Evolutionary conservation across 2,888 invertebrate genomes (phyloP), one percentile per base, ranked within the genome.

Genomic region (Subacronicta megacephala): DNA sequence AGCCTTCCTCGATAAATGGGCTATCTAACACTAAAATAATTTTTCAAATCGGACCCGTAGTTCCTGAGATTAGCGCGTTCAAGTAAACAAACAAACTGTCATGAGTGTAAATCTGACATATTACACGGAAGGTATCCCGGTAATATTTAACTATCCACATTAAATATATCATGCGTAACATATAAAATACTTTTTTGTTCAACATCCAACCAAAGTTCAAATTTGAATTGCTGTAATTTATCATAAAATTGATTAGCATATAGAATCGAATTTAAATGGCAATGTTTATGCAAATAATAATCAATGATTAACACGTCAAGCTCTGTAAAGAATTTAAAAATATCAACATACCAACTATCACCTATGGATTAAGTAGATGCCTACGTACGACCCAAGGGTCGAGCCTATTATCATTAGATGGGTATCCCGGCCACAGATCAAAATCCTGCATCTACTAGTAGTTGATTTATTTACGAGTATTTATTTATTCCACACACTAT

Each of bases 211-310:
- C 18, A 16, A 38, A 31, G 10, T 31, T 47, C 12, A 33, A 40
- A 5, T 23, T 15, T 46, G 13, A 37, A 20, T 29, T 2, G 26
- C 37, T 20, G 23, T 9, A 26, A 59, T 64, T 42, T 37, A 59
- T 64, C 49, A 49, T 63, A 53, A 41, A 26, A 41, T 17, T 37
- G 6, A 44, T 58, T 44, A 50, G 62, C 41, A 42, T 46, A 43
- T 23, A 46, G 13, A 43, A 35, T 29, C 13, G 9, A 46, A 37
- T 16, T 46, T 33, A 41, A 45, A 36, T 37, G 17, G 31, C 13
- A 13, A 36, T 40, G 23, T 43, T 13, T 15, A 16, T 33, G 23
- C 10, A 26, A 37, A 10, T 7, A 37, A 10, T 7, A 31, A 56
- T n/a, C 9, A 23, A 43, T 29, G 35, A 41, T 37, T 26, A 17